phyloP scores from a whole-genome alignment of 2,113 vertebrate species.

The Bettongia penicillata region DNA sequence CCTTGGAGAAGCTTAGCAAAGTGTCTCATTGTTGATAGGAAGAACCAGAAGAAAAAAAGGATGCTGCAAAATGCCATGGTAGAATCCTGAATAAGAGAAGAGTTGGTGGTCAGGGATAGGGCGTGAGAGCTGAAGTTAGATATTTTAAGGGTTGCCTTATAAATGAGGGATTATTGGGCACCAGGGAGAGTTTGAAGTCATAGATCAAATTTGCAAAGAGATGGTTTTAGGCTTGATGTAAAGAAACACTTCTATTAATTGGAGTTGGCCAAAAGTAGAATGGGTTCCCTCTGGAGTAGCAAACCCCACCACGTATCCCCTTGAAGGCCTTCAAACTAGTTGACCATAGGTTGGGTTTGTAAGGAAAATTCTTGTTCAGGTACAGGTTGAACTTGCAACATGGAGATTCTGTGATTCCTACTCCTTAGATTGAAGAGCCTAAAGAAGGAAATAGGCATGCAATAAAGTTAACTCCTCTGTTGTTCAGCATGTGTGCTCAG shows the following conservation, averaged over 20 bases:
- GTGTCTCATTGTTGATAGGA: background rate
- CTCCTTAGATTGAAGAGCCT: background rate
- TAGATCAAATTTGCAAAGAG: background rate
- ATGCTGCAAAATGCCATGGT: background rate
- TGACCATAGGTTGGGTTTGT: rapidly evolving
- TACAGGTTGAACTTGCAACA: background rate
- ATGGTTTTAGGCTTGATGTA: background rate
- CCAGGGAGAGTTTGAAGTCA: background rate
- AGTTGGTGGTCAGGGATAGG: background rate
- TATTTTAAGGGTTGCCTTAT: background rate
- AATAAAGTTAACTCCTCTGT: background rate
- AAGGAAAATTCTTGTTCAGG: background rate
- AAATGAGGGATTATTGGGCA: background rate
- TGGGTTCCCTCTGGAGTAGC: background rate
- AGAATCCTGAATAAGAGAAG: background rate
- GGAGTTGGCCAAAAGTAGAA: background rate
- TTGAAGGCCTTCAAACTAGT: background rate
- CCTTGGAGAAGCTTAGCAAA: background rate
- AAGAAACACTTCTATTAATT: background rate
- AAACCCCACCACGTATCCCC: background rate
- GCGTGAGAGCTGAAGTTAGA: background rate
- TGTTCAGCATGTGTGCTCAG: background rate
- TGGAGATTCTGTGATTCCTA: background rate
- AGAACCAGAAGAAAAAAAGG: background rate
- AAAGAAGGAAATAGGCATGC: background rate